Percentiles rank a stretch among this genome's conserved stretches.
These are phyloP conservation scores for Gryllus longicercus DNA, from an alignment of 2,888 invertebrate genomes.

Conservation along the genomic window DNA sequence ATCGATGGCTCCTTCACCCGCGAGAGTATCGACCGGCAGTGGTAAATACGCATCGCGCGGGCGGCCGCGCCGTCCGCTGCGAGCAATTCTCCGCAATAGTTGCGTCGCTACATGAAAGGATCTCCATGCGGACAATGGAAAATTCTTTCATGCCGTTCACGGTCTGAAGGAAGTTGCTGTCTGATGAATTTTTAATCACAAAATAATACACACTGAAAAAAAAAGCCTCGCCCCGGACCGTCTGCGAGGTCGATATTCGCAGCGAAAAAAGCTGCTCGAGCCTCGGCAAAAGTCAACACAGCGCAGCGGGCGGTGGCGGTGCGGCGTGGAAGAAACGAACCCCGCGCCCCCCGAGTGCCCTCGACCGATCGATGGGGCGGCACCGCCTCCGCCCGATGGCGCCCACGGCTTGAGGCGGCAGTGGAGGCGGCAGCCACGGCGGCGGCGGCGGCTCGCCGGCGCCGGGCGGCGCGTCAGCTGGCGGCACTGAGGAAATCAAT, in stretches of 20 bases:
- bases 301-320: background rate
- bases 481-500: background rate
- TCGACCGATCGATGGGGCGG: background rate
- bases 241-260: too few relatives aligned
- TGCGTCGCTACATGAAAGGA: too few relatives aligned
- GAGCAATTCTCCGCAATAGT: too few relatives aligned
- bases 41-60: background rate
- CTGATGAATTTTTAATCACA: too few relatives aligned
- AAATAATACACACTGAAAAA: too few relatives aligned
- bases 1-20: background rate
- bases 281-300: too few relatives aligned
- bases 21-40: background rate
- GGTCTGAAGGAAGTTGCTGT: too few relatives aligned
- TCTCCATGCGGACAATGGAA: too few relatives aligned
- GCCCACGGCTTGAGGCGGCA: background rate
- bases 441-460: background rate
- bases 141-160: too few relatives aligned
- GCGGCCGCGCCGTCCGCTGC: background rate
- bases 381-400: background rate
- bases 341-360: background rate
- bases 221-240: too few relatives aligned
- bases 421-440: background rate
- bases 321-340: background rate
- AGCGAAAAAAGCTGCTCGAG: too few relatives aligned
- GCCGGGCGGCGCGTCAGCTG: background rate